Evolutionary conservation across 2,113 vertebrate genomes (phyloP).

Genomic region (Sigmodon hispidus): DNA sequence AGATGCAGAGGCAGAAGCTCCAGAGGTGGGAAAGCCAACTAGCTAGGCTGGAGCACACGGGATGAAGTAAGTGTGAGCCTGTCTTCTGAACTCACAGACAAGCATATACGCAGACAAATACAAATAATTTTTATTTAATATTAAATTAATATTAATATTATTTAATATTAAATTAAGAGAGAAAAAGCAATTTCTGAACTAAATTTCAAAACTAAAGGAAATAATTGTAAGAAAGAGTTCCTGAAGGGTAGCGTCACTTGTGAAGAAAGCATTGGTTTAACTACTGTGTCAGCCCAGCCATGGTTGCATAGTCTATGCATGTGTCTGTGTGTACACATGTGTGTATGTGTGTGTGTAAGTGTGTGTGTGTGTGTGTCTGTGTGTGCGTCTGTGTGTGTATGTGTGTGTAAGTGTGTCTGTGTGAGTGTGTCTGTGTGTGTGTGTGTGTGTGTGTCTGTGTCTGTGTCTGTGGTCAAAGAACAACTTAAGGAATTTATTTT

Average conservation of each 20-base stretch:
- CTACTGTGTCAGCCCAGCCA: background rate
- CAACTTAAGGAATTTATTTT: background rate
- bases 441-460: background rate
- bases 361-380: background rate
- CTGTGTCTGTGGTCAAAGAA: background rate
- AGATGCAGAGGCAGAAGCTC: background rate
- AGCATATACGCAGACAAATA: background rate
- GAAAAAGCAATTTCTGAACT: background rate
- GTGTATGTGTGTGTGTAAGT: background rate
- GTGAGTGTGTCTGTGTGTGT: background rate
- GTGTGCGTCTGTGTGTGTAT: too few relatives aligned
- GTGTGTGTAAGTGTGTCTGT: background rate
- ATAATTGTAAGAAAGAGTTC: background rate
- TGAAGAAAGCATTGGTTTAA: background rate
- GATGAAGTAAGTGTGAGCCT: background rate
- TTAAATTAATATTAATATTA: too few relatives aligned
- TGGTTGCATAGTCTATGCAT: background rate
- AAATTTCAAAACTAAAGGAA: background rate
- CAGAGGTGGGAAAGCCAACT: background rate
- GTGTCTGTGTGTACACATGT: background rate
- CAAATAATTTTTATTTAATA: background rate
- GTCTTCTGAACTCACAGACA: background rate
- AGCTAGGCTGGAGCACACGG: too few relatives aligned
- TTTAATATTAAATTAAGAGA: background rate
- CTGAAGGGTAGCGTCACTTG: fast-evolving